Evolutionary conservation across 1,140 invertebrate species (phyloP), one percentile per base, ranked within the genome.

Genomic region (Streblospio benedicti): DNA sequence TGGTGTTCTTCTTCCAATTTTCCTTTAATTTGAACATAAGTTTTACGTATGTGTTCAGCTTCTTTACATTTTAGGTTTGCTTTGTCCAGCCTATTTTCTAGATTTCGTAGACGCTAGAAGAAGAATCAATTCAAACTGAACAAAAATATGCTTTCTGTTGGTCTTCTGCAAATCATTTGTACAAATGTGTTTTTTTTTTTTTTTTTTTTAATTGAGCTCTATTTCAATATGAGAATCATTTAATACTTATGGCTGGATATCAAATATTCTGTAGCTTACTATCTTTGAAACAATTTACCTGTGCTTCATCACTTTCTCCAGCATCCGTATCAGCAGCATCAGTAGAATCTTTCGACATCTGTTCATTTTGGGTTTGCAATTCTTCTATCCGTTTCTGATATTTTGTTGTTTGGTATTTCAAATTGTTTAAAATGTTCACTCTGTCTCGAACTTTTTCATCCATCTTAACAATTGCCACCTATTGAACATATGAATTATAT

Each of bases 51-150:
- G 57, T 78, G 77, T n/a, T 71, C 69, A 9, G 78, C 77, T 58
- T 79, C 78, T 63, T 76, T 71, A 51, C 71, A 76, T 64, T 79
- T 79, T 45, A 79, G 62, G 49, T 67, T 69, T 12, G 74, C 71
- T 61, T 79, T 79, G 63, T 79, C 76, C 60, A 76, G 71, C 32
- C 68, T 67, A 65, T 79, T 79, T 61, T 79, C 78, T 44, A 79
- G 67, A 62, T 76, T 74, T 27, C 77, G 62, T 62, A 77, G 68
- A 56, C 68, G 68, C 71, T 73, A 59, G 6, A 68, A 64, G 59
- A 59, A 49, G 12, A 23, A 62, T 57, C 1, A 20, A 43, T 28
- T 23, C 35, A 59, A n/a, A n/a, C n/a, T n/a, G n/a, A n/a, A n/a
- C n/a, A n/a, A n/a, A n/a, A n/a, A n/a, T n/a, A n/a, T n/a, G n/a